A percentile compares a stretch with the other conserved stretches of the same genome.
phyloP scores from a whole-genome alignment of 2,888 invertebrate genomes.

The Drosophila anceps region DNA sequence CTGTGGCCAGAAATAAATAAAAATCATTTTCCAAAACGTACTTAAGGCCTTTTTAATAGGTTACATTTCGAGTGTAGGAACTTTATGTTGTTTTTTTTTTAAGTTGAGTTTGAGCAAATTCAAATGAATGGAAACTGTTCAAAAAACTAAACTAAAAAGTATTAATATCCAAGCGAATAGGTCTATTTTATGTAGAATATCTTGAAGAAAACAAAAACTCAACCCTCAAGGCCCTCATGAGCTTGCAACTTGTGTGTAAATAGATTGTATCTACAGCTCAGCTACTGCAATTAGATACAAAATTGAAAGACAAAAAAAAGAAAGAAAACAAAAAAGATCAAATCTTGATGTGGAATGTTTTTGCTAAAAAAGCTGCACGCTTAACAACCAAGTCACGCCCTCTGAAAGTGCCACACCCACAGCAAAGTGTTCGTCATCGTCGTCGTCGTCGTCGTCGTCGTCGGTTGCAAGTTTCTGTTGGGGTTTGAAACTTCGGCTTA shows the following conservation, averaged over 20 bases:
- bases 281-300: conserved; percentile 35
- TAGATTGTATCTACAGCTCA: conserved; percentile 9
- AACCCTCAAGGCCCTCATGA: conserved; percentile 19
- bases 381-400: conserved; percentile 72
- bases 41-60: too few relatives aligned
- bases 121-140: too few relatives aligned
- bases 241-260: conserved; percentile 17
- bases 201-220: neutral
- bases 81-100: too few relatives aligned
- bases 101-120: too few relatives aligned
- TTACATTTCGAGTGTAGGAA: too few relatives aligned
- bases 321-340: neutral
- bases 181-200: neutral
- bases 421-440: conserved; percentile 45
- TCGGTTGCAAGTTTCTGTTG: conserved; percentile 7
- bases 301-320: conserved; percentile 7
- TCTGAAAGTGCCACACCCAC: conserved; percentile 65
- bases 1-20: neutral
- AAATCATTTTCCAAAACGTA: too few relatives aligned
- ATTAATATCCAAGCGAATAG: neutral
- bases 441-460: conserved; percentile 5
- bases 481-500: neutral
- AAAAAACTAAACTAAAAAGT: neutral
- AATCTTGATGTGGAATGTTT: conserved; percentile 42
- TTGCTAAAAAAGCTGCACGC: conserved; percentile 47